Evolutionary conservation across 2,113 vertebrate species (phyloP).

Genomic region (Indicator indicator): DNA sequence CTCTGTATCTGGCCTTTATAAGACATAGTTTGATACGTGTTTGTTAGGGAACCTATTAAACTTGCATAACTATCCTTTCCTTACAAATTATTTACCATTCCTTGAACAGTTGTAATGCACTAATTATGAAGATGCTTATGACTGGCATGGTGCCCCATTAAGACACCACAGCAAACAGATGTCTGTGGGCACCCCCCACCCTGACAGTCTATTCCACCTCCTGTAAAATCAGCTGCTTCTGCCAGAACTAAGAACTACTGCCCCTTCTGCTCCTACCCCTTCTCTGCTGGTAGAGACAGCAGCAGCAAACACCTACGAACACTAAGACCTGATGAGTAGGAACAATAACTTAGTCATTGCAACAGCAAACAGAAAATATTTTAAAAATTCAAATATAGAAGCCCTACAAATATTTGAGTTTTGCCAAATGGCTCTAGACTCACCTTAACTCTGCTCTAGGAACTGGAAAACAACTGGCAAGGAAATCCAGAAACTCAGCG

Average conservation of each 20-base stretch:
- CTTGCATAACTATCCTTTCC: neutral
- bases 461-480: neutral
- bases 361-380: neutral
- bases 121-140: neutral
- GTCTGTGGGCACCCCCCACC: neutral
- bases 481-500: neutral
- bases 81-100: neutral
- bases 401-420: neutral
- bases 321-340: neutral
- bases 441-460: neutral
- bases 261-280: too few species aligned
- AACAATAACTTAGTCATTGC: neutral
- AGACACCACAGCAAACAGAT: neutral
- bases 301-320: neutral
- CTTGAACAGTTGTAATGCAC: neutral
- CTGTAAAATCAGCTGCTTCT: neutral
- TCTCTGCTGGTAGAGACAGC: too few species aligned
- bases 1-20: neutral
- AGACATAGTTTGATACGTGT: neutral
- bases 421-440: neutral
- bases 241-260: neutral
- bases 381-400: neutral
- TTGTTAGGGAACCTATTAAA: neutral
- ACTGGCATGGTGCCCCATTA: neutral
- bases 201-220: neutral